Conservation (phyloP, 64 coral and sea anemone genomes). For the Actinia tenebrosa region DNA sequence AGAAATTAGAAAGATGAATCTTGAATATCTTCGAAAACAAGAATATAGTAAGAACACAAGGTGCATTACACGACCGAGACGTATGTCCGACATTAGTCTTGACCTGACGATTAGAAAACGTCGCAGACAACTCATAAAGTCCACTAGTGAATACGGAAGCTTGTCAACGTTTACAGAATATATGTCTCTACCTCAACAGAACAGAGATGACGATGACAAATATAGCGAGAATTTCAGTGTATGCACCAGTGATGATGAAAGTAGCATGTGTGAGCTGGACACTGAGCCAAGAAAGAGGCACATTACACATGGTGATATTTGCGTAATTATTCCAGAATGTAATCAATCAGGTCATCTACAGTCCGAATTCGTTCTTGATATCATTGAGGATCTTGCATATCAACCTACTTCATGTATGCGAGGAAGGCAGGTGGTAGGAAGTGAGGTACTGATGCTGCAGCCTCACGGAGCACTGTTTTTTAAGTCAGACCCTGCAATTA, state of each 20-base stretch:
- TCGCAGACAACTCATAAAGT: slow-evolving; percentile 16
- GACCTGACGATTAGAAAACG: slow-evolving; percentile 26
- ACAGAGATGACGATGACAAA: background rate
- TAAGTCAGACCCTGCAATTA: slow-evolving; percentile 76
- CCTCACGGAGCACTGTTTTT: slow-evolving; percentile 90
- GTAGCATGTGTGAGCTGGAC: background rate
- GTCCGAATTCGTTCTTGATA: slow-evolving; percentile 75
- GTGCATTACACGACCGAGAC: slow-evolving; percentile 32
- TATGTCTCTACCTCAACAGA: background rate
- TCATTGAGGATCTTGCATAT: slow-evolving; percentile 71
- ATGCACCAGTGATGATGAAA: slow-evolving; percentile 16
- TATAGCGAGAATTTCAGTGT: background rate
- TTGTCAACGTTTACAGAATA: slow-evolving; percentile 49
- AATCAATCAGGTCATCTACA: slow-evolving; percentile 77
- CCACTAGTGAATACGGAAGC: slow-evolving; percentile 81
- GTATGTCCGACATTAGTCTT: slow-evolving; percentile 54
- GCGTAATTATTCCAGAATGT: slow-evolving; percentile 85
- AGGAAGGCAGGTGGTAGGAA: slow-evolving; percentile 53
- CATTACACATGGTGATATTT: slow-evolving; percentile 76
- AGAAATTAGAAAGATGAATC: slow-evolving; percentile 63
- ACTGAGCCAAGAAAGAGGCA: slow-evolving; percentile 45
- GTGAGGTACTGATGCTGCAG: slow-evolving; percentile 67
- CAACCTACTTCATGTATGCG: slow-evolving; percentile 37
- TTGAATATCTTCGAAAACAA: slow-evolving; percentile 45
- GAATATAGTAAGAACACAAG: slow-evolving; percentile 15